Percentiles rank a stretch among this genome's conserved stretches.
phyloP scores from a whole-genome alignment of 2,888 invertebrate genomes.

The Cryptops parisi region DNA sequence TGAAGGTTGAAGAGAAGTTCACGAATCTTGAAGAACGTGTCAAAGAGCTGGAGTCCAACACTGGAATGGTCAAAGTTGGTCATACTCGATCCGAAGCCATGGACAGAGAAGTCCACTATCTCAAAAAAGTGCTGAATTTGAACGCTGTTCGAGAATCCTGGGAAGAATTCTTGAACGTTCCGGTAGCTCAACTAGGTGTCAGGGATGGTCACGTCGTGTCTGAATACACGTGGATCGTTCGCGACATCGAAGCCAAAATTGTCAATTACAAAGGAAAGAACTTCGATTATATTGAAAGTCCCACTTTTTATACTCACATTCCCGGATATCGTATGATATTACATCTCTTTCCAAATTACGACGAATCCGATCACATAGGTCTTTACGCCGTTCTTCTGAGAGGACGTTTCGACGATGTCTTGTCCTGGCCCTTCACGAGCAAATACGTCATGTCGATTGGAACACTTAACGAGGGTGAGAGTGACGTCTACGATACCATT shows the following conservation, averaged over 20 bases:
- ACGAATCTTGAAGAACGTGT: constrained; percentile 14
- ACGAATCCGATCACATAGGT: constrained; percentile 19
- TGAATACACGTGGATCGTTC: constrained; percentile 22
- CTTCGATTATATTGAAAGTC: constrained; percentile 20
- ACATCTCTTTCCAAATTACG: constrained; percentile 21
- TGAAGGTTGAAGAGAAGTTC: constrained; percentile 13
- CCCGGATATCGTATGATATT: constrained; percentile 23
- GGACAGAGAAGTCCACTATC: constrained; percentile 15
- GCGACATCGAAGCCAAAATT: constrained; percentile 22
- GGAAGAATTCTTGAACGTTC: constrained; percentile 14
- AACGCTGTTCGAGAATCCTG: constrained; percentile 13
- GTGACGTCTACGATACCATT: constrained; percentile 15
- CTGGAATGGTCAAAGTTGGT: neutral
- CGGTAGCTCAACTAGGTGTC: constrained; percentile 17
- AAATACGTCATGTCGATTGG: constrained; percentile 19
- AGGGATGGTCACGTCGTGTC: constrained; percentile 20
- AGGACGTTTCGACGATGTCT: constrained; percentile 21
- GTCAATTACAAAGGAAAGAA: constrained; percentile 12
- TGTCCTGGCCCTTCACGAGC: constrained; percentile 23
- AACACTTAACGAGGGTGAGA: constrained; percentile 14
- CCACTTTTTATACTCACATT: constrained; percentile 22
- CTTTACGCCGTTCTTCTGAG: constrained; percentile 22
- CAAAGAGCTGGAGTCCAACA: constrained; percentile 10
- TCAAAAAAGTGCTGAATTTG: constrained; percentile 11
- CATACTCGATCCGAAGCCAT: constrained; percentile 2